Evolutionary conservation across 2,113 vertebrate genomes (phyloP), one percentile per base, ranked within the genome.

Genomic region (Pedetes capensis): DNA sequence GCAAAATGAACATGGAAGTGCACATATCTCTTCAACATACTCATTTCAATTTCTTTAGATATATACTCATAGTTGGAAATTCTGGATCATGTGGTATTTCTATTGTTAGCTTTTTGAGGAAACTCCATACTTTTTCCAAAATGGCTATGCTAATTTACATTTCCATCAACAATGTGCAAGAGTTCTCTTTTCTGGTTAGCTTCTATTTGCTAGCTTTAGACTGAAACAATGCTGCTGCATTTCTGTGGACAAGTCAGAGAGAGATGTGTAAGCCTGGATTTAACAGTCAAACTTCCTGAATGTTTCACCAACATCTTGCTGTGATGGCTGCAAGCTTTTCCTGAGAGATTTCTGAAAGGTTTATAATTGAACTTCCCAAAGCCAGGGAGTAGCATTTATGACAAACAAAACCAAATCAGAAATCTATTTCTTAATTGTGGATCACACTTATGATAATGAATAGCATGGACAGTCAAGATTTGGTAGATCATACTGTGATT

Each of bases 231-330:
- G n/a, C 27, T 89, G 23, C 37, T 80, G 47, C 49, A 55, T 89
- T 71, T 86, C 20, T 93, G 47, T 93, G 32, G 25, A 27, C 29
- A 78, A 79, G 25, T 78, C 49, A 59, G 55, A 78, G 39, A 93
- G 69, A 42, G 49, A 42, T 34, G 69, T 89, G 20, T n/a, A n/a
- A n/a, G 3, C 23, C n/a, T 63, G 37, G 18, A 87, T 32, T 90
- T 94, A 89, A 76, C 12, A 79, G 71, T 78, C 8, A 83, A n/a
- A 47, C 68, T 87, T 92, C 63, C 71, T 87, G 61, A 92, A 76
- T 68, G 63, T 66, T 49, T 92, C 69, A n/a, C 37, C 18, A 39
- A 89, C 23, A 59, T 11, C 16, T 76, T 12, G 32, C 20, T 92
- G 25, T 83, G 18, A 59, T 32, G 47, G 55, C 42, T 93, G 13